Conservation (phyloP, 2,113 vertebrate species). For the Sitta europaea region DNA sequence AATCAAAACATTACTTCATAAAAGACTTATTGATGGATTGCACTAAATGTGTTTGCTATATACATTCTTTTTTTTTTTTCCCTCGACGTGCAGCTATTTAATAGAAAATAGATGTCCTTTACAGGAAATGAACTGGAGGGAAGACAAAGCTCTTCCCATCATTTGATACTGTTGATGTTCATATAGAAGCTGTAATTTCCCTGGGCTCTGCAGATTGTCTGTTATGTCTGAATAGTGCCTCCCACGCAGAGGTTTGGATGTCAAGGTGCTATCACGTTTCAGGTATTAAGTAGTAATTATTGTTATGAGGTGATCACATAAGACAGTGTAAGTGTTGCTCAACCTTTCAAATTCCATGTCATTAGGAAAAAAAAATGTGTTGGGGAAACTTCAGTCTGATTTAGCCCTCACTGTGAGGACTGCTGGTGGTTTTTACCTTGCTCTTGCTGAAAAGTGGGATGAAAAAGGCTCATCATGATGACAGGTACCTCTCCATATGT, state of each 20-base stretch:
- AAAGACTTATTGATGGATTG: not conserved
- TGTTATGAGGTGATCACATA: not conserved
- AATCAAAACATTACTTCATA: not conserved
- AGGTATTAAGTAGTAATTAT: constrained; percentile 4
- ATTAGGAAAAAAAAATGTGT: not conserved
- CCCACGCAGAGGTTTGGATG: not conserved
- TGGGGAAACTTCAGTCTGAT: not conserved
- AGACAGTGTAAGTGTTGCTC: not conserved
- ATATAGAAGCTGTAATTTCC: not conserved
- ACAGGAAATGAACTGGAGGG: constrained; percentile 8
- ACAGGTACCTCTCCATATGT: too few species aligned
- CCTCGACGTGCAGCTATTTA: not conserved
- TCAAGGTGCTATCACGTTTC: not conserved
- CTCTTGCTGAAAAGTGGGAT: not conserved
- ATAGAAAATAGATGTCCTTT: constrained; percentile 12
- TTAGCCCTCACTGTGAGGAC: not conserved
- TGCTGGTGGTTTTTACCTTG: not conserved
- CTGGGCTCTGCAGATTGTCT: not conserved
- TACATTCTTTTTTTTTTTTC: not conserved
- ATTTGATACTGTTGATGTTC: constrained; percentile 24
- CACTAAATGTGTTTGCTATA: not conserved
- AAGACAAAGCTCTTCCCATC: not conserved
- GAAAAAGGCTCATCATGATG: not conserved
- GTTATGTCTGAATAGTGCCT: constrained; percentile 24
- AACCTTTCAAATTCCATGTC: not conserved